Evolutionary conservation across 2,797 vertebrate species (phyloP).

Genomic region (Sciaenops ocellatus): DNA sequence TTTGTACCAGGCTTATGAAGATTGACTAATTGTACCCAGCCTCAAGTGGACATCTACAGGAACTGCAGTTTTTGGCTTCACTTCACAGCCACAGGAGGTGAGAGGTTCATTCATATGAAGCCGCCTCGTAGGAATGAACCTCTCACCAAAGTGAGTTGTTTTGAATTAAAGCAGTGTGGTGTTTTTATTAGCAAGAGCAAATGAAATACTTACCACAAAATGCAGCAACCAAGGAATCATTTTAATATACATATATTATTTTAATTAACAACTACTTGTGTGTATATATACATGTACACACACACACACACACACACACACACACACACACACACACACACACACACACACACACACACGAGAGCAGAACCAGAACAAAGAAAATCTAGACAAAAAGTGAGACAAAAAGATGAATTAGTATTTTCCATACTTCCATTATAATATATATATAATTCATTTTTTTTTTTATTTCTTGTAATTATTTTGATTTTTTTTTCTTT

Average conservation of each 20-base stretch:
- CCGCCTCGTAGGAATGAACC: too few species aligned
- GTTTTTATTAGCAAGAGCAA: slow-evolving; percentile 2
- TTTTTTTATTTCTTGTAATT: not conserved
- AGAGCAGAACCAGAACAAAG: too few species aligned
- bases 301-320: not conserved
- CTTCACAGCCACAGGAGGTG: not conserved
- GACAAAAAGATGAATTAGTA: not conserved
- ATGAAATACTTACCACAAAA: not conserved
- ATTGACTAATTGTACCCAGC: too few species aligned
- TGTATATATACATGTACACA: too few species aligned
- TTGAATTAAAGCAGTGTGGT: too few species aligned
- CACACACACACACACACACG: not conserved
- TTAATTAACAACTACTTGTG: not conserved
- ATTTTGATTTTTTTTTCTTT: not conserved
- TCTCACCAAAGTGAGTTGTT: not conserved
- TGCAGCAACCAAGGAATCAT: not conserved
- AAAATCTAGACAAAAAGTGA: too few species aligned
- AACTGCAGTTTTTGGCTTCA: too few species aligned
- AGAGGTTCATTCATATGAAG: not conserved
- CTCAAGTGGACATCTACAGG: too few species aligned
- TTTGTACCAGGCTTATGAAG: too few species aligned
- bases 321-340: not conserved
- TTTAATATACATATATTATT: not conserved
- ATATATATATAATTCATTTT: not conserved
- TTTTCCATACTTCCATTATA: slow-evolving; percentile 1